phyloP scores from a whole-genome alignment of 2,797 vertebrate genomes.

The Catamblyrhynchus diadema region DNA sequence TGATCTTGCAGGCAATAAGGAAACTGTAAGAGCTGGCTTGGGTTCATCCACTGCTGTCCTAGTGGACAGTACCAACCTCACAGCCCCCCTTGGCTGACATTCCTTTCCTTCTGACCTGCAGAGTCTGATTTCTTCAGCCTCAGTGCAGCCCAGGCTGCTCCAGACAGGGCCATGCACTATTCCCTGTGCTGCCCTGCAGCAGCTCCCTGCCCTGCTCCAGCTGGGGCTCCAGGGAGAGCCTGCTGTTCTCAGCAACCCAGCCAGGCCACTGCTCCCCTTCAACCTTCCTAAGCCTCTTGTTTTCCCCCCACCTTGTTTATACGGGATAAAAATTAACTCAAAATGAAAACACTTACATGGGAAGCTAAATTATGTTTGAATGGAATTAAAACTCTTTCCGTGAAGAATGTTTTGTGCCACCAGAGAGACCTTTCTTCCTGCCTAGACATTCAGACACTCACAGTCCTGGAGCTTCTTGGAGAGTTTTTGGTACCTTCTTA shows the following conservation, averaged over 20 bases:
- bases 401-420: neutral
- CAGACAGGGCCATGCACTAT: accelerated
- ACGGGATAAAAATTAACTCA: neutral
- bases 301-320: neutral
- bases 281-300: neutral
- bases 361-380: neutral
- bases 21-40: neutral
- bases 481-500: neutral
- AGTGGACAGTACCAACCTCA: neutral
- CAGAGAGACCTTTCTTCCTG: neutral
- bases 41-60: neutral
- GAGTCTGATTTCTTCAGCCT: neutral
- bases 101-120: neutral
- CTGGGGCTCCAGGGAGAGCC: neutral
- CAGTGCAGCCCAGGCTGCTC: neutral
- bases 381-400: conserved; percentile 4
- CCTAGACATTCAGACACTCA: neutral
- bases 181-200: neutral
- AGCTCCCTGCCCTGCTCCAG: neutral
- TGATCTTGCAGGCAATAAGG: neutral
- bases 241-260: accelerated
- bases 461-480: neutral
- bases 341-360: neutral
- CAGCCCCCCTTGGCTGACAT: neutral
- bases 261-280: neutral